phyloP scores from a whole-genome alignment of 2,888 invertebrate species.

The Eilema sororculum region DNA sequence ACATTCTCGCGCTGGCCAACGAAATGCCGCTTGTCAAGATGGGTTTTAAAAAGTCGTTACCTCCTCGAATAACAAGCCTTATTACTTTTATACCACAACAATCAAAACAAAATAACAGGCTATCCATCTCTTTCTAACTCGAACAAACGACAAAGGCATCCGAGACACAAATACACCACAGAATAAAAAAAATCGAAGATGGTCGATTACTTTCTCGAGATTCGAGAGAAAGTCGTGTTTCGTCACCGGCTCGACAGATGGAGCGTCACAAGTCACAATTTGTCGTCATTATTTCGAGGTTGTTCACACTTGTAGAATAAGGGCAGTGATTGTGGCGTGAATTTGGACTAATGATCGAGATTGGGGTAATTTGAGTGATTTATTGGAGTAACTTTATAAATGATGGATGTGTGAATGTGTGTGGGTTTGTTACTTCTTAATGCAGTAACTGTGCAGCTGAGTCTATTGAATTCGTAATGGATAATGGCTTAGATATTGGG shows the following conservation, averaged over 20 bases:
- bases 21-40: no score
- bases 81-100: not conserved
- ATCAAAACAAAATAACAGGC: not conserved
- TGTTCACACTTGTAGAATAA: conserved; percentile 29
- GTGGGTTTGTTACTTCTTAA: no score
- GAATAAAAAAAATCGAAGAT: conserved; percentile 49
- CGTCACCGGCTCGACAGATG: conserved; percentile 42
- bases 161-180: conserved; percentile 19
- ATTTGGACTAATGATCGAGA: not conserved
- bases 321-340: conserved; percentile 6
- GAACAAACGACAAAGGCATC: conserved; percentile 11
- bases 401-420: not conserved
- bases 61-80: not conserved
- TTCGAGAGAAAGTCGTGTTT: conserved; percentile 55
- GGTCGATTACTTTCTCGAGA: conserved; percentile 57
- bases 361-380: not conserved
- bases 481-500: no score
- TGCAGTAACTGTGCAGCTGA: no score
- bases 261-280: conserved; percentile 6
- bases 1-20: not conserved
- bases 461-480: no score
- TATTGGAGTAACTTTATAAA: not conserved
- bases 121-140: conserved; percentile 7
- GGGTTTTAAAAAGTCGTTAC: conserved; percentile 1
- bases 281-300: conserved; percentile 25